phyloP scores from a whole-genome alignment of 2,888 invertebrate species.

The Quadroppia sp. region DNA sequence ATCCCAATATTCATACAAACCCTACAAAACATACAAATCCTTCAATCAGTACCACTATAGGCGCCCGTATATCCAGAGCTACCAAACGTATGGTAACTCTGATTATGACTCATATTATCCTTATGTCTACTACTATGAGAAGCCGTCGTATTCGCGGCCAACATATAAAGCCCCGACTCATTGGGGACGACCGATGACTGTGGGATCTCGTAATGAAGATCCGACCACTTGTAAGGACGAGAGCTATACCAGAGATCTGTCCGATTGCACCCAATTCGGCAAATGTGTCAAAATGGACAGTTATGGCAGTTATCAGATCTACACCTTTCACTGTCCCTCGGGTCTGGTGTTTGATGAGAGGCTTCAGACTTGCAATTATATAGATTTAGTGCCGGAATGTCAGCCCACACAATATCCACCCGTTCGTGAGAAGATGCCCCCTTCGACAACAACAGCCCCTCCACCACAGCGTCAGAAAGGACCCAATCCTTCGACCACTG shows the following conservation, averaged over 20 bases:
- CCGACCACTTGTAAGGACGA: not conserved
- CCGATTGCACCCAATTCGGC: slow-evolving; percentile 13
- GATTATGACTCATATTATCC: not conserved
- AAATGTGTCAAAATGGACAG: slow-evolving; percentile 13
- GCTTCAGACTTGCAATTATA: slow-evolving; percentile 1
- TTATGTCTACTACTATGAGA: not conserved
- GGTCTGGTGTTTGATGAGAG: slow-evolving; percentile 21
- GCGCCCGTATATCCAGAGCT: not conserved
- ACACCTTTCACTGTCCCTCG: slow-evolving; percentile 2
- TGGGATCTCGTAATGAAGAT: not conserved
- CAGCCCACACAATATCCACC: slow-evolving; percentile 3
- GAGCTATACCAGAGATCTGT: slow-evolving; percentile 4
- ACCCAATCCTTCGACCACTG: not conserved
- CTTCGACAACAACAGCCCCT: not conserved
- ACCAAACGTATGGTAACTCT: not conserved
- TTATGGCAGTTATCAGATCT: slow-evolving; percentile 9
- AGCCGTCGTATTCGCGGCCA: not conserved
- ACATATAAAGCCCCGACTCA: not conserved
- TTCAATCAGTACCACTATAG: not conserved
- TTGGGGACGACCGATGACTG: not conserved
- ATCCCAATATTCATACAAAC: not conserved
- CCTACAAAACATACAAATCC: not conserved
- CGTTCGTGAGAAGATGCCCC: not conserved
- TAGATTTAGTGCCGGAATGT: slow-evolving; percentile 4
- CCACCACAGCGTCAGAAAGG: too few species aligned